Percentiles rank a stretch among this genome's conserved stretches.
These are phyloP conservation scores for Synaphobranchus kaupii DNA, from an alignment of 2,797 vertebrate species.

Conservation along the genomic window DNA sequence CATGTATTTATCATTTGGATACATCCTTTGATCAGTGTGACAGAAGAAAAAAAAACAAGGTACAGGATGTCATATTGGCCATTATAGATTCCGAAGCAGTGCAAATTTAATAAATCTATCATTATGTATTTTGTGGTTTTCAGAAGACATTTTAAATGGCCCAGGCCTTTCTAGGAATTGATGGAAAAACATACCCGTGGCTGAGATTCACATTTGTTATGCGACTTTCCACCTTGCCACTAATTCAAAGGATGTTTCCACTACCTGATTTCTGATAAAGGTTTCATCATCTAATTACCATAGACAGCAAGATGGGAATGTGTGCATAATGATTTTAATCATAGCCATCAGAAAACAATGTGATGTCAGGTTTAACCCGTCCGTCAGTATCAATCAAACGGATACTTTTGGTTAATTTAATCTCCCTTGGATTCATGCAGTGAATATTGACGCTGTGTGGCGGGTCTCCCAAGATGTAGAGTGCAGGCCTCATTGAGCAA, in stretches of 20 bases:
- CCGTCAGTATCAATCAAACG: conserved; percentile 8
- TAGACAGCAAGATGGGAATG: background rate
- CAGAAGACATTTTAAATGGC: background rate
- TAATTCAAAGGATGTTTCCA: background rate
- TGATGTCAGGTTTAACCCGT: conserved; percentile 5
- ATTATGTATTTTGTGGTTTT: background rate
- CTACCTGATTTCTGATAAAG: background rate
- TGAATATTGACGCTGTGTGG: background rate
- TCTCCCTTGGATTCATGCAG: background rate
- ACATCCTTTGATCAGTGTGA: background rate
- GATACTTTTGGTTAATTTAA: background rate
- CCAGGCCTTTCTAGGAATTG: background rate
- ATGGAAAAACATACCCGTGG: background rate
- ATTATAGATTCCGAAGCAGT: background rate
- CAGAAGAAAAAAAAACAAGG: background rate
- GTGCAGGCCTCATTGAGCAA: background rate
- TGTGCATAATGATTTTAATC: conserved; percentile 14
- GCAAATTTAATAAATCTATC: background rate
- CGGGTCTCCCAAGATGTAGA: background rate
- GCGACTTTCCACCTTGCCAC: background rate
- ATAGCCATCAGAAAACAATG: background rate
- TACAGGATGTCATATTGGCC: background rate
- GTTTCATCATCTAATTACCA: conserved; percentile 20
- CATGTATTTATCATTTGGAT: conserved; percentile 3
- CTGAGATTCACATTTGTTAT: background rate